phyloP scores from a whole-genome alignment of 2,797 vertebrate species.

The Etheostoma perlongum region DNA sequence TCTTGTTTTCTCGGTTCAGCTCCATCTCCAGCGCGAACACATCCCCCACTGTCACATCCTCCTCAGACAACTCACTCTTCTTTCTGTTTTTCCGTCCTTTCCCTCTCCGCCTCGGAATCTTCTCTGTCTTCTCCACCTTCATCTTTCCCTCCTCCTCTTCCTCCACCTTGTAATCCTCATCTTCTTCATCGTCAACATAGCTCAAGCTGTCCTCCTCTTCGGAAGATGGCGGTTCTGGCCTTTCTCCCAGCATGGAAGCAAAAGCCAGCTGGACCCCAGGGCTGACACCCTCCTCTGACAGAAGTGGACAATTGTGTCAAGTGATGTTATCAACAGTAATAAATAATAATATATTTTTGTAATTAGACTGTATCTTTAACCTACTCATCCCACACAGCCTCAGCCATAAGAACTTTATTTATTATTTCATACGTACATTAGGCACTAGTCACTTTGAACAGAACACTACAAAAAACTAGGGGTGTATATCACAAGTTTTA shows the following conservation, averaged over 20 bases:
- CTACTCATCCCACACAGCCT: too few relatives aligned
- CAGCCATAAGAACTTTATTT: too few relatives aligned
- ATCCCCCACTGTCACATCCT: slow-evolving; percentile 90
- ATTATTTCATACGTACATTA: too few relatives aligned
- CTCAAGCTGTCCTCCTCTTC: slow-evolving; percentile 83
- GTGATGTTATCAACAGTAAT: background rate
- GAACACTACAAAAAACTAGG: too few relatives aligned
- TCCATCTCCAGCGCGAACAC: slow-evolving; percentile 98
- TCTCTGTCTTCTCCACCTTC: slow-evolving; percentile 56
- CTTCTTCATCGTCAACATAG: slow-evolving; percentile 83
- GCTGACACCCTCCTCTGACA: slow-evolving; percentile 90
- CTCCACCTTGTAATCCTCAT: slow-evolving; percentile 87
- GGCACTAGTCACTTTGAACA: too few relatives aligned
- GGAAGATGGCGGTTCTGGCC: slow-evolving; percentile 58
- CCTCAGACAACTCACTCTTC: slow-evolving; percentile 66
- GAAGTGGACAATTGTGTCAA: background rate
- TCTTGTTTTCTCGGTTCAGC: slow-evolving; percentile 96
- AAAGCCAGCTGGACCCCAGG: slow-evolving; percentile 94
- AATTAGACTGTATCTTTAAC: too few relatives aligned
- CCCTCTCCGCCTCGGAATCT: slow-evolving; percentile 55
- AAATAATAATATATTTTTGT: background rate
- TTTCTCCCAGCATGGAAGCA: slow-evolving; percentile 93
- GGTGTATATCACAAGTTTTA: too few relatives aligned
- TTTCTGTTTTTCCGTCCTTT: slow-evolving; percentile 76
- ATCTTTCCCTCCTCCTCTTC: slow-evolving; percentile 46